Percentiles rank a stretch among this genome's conserved stretches.
Evolutionary conservation across 2,888 invertebrate species (phyloP).

Genomic region (Hypselothyrea guttata): DNA sequence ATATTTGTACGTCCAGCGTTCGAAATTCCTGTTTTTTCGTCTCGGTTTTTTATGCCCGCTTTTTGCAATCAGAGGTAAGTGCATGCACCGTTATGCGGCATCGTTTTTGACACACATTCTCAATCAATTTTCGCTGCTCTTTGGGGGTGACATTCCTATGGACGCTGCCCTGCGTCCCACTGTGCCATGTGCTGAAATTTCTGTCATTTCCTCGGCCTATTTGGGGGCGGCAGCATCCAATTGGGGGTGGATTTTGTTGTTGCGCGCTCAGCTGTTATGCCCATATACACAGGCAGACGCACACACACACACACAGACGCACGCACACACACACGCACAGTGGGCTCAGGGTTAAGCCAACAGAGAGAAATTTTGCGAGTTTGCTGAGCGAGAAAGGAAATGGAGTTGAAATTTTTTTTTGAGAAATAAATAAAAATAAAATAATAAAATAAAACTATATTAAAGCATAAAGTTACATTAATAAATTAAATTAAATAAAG

Average conservation of each 20-base stretch:
- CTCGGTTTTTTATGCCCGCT: no score
- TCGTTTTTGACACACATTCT: slow-evolving; percentile 57
- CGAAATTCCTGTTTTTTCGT: slow-evolving; percentile 22
- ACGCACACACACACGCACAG: not conserved
- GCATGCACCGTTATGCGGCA: slow-evolving; percentile 35
- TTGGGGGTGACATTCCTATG: slow-evolving; percentile 56
- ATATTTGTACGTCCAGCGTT: slow-evolving; percentile 38
- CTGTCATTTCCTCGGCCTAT: slow-evolving; percentile 13
- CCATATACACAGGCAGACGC: not conserved
- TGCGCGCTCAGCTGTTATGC: slow-evolving; percentile 48
- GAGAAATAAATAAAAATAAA: no score
- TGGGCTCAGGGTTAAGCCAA: no score
- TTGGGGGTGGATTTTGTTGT: slow-evolving; percentile 49
- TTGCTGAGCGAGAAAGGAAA: no score
- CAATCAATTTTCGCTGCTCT: slow-evolving; percentile 36
- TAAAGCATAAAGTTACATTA: no score
- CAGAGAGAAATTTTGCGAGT: no score
- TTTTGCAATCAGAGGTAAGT: slow-evolving; percentile 50
- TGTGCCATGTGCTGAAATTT: slow-evolving; percentile 39
- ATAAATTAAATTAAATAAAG: no score
- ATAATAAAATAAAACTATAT: no score
- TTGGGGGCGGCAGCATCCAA: slow-evolving; percentile 16
- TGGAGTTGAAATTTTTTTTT: no score
- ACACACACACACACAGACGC: slow-evolving; percentile 3
- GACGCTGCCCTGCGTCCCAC: slow-evolving; percentile 39